Percentiles rank a stretch among this genome's conserved stretches.
Evolutionary conservation across 1,140 invertebrate species (phyloP).

Genomic region (Anastrepha obliqua): DNA sequence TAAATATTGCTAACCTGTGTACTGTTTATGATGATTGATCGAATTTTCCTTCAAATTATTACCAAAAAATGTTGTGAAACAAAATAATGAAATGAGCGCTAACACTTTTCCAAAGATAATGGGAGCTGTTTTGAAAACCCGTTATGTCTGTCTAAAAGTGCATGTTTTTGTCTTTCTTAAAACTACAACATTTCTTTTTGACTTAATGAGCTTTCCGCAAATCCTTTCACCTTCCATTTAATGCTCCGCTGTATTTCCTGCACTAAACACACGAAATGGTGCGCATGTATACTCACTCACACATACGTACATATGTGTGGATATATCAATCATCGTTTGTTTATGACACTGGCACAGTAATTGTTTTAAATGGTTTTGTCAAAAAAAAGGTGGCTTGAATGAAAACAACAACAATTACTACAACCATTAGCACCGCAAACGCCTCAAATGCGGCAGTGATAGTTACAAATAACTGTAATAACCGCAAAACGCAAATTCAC

Average conservation of each 20-base stretch:
- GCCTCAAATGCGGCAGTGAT: constrained; percentile 16
- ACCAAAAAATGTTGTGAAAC: too few species aligned
- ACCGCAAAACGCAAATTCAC: constrained; percentile 19
- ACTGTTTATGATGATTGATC: too few species aligned
- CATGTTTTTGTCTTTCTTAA: too few species aligned
- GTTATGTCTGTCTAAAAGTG: too few species aligned
- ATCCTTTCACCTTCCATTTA: constrained; percentile 23
- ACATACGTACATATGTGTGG: background rate
- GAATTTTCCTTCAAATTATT: too few species aligned
- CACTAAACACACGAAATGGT: background rate
- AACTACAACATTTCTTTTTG: too few species aligned
- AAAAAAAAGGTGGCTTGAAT: background rate
- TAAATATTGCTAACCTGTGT: too few species aligned
- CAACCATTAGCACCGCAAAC: background rate
- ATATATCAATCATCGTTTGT: constrained; percentile 9
- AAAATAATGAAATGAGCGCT: too few species aligned
- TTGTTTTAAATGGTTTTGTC: background rate
- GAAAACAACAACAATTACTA: background rate
- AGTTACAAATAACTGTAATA: constrained; percentile 44
- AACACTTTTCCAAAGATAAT: too few species aligned
- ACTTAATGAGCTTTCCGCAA: background rate
- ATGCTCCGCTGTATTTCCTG: background rate
- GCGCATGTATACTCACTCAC: too few species aligned
- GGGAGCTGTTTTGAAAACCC: too few species aligned
- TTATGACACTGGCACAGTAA: constrained; percentile 17